Percentiles rank a stretch among this genome's conserved stretches.
Conservation (phyloP, 2,797 vertebrate species). For the Cercopithecus diana region DNA sequence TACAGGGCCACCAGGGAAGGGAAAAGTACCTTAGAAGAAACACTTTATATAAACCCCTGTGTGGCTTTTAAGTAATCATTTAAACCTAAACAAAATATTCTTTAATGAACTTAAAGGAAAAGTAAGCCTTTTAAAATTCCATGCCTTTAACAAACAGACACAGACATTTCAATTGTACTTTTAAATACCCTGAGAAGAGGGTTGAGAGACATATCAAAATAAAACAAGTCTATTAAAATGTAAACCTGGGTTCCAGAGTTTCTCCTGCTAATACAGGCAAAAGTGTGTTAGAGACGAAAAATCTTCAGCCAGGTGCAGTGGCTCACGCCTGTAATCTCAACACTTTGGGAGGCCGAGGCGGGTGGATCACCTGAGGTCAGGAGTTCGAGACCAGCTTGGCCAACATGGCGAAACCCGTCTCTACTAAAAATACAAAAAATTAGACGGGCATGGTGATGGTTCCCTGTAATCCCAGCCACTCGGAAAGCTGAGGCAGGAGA, state of each 20-base stretch:
- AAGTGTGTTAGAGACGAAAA: background rate
- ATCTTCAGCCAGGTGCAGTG: background rate
- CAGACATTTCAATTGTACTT: slow-evolving; percentile 1
- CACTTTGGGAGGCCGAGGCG: background rate
- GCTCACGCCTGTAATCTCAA: background rate
- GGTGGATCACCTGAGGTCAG: background rate
- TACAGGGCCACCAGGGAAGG: slow-evolving; percentile 73
- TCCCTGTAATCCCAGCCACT: background rate
- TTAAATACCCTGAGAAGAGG: slow-evolving; percentile 30
- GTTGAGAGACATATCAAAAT: background rate
- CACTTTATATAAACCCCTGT: background rate
- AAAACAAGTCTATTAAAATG: slow-evolving; percentile 22
- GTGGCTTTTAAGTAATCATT: slow-evolving; percentile 58
- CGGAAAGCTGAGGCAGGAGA: background rate
- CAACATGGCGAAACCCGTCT: background rate
- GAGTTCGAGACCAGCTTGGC: background rate
- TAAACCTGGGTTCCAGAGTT: background rate
- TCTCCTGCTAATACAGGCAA: background rate
- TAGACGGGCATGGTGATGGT: background rate
- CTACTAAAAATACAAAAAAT: background rate
- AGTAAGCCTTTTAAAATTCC: slow-evolving; percentile 10
- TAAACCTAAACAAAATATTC: slow-evolving; percentile 42
- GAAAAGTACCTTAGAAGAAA: slow-evolving; percentile 58
- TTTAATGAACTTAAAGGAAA: slow-evolving; percentile 50
- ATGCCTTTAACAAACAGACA: slow-evolving; percentile 32